Conservation (phyloP, 2,797 vertebrate species). For the Australoheros facetus region DNA sequence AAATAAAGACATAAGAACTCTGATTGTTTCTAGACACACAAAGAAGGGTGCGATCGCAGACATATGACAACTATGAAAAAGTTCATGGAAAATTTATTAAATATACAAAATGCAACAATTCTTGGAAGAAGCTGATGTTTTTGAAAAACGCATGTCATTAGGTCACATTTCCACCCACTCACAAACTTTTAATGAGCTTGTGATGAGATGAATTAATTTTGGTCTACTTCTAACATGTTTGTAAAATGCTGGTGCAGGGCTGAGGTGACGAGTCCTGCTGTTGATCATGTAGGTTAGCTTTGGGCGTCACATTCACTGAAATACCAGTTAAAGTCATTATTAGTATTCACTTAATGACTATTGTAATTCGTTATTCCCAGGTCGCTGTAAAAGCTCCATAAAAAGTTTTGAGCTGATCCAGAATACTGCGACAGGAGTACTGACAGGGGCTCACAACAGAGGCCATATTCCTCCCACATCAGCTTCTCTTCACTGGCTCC, state of each 20-base stretch:
- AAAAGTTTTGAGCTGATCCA: not conserved
- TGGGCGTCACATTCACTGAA: not conserved
- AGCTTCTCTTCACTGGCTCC: not conserved
- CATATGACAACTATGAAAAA: not conserved
- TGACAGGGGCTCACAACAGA: not conserved
- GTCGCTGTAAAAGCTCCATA: too few species aligned
- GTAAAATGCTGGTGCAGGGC: not conserved
- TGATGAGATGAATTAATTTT: not conserved
- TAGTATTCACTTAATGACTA: fast-evolving
- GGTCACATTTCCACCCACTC: not conserved
- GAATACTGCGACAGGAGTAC: not conserved
- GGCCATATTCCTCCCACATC: not conserved
- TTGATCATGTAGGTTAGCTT: too few species aligned
- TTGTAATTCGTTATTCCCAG: not conserved
- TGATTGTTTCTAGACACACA: not conserved
- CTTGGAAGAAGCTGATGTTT: not conserved
- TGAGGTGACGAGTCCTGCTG: too few species aligned
- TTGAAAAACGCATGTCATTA: not conserved
- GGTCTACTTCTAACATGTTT: too few species aligned
- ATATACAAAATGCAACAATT: not conserved
- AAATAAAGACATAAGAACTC: not conserved
- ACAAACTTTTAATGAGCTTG: not conserved
- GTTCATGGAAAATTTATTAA: not conserved
- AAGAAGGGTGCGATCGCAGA: not conserved
- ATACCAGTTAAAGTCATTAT: not conserved